Conservation (phyloP, 2,888 invertebrate genomes). For the Chaetoderma sp. region DNA sequence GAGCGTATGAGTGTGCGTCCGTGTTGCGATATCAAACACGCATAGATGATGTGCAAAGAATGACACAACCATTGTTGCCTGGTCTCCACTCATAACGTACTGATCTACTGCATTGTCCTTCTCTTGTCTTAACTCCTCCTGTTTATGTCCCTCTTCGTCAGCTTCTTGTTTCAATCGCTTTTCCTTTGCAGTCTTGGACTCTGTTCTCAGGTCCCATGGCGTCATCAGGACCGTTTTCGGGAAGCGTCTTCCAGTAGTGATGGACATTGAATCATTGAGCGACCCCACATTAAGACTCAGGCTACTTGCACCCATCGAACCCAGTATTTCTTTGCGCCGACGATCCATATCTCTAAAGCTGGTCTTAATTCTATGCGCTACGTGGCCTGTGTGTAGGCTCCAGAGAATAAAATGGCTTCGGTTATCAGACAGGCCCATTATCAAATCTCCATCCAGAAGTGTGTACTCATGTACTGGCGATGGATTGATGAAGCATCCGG, state of each 20-base stretch:
- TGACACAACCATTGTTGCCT: conserved; percentile 60
- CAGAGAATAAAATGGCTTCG: conserved; percentile 64
- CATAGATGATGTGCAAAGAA: conserved; percentile 66
- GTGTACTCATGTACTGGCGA: conserved; percentile 63
- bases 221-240: conserved; percentile 54
- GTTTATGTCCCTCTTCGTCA: conserved; percentile 46
- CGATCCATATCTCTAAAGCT: conserved; percentile 49
- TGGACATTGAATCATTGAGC: too few relatives aligned
- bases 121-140: conserved; percentile 56
- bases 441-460: conserved; percentile 55
- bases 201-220: conserved; percentile 63
- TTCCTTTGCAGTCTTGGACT: conserved; percentile 48
- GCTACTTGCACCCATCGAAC: neutral
- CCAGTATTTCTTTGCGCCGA: conserved; percentile 22
- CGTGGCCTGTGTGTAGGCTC: conserved; percentile 59
- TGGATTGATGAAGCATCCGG: conserved; percentile 59
- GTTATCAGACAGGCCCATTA: conserved; percentile 63
- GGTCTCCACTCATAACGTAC: conserved; percentile 61
- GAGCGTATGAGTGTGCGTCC: conserved; percentile 56
- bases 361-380: conserved; percentile 55
- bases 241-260: too few relatives aligned
- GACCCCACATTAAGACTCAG: neutral
- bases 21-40: conserved; percentile 60
- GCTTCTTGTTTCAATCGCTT: conserved; percentile 48
- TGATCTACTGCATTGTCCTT: conserved; percentile 64